Evolutionary conservation across 2,113 vertebrate genomes (phyloP), one percentile per base, ranked within the genome.

Genomic region (Microtus oregoni): DNA sequence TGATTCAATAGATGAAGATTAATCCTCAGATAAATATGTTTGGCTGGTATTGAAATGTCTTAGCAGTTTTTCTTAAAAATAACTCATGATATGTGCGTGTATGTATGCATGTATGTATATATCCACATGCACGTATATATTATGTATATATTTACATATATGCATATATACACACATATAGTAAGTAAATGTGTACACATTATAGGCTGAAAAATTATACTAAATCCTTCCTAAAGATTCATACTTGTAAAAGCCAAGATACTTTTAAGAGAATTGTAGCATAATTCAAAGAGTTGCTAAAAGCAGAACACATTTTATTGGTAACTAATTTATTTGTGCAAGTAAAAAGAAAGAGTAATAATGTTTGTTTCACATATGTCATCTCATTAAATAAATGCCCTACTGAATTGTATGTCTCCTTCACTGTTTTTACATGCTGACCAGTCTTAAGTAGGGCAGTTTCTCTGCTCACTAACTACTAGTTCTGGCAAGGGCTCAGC

Each of bases 11-110:
- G 98, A 99, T 99, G 98, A 99, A 99, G 98, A 99, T 99, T 99
- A 99, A 99, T 99, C 99, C 99, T 99, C 99, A 99, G 99, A 99
- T 99, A 99, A 99, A 99, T 99, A 99, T 99, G 99, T 99, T 99
- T 99, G 99, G 98, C 99, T 98, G 99, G 98, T 99, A 99, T 98
- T 98, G 98, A 98, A 98, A 98, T 98, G 98, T 98, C 98, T 99
- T 99, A 98, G 98, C 98, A 98, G 98, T 98, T 98, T 99, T 98
- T 98, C 47, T 98, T 98, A 98, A 98, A 99, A 99, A 99, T 98
- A 98, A 97, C 97, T 98, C 97, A 96, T 97, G 96, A 28, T 97
- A 44, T 76, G 67, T 90, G n/a, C 47, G 13, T 52, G 30, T 50
- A 72, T 6, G 79, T 7, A 86, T 41, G 79, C 38, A 96, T 38